phyloP scores from a whole-genome alignment of 2,113 vertebrate species.

The Eira barbara region DNA sequence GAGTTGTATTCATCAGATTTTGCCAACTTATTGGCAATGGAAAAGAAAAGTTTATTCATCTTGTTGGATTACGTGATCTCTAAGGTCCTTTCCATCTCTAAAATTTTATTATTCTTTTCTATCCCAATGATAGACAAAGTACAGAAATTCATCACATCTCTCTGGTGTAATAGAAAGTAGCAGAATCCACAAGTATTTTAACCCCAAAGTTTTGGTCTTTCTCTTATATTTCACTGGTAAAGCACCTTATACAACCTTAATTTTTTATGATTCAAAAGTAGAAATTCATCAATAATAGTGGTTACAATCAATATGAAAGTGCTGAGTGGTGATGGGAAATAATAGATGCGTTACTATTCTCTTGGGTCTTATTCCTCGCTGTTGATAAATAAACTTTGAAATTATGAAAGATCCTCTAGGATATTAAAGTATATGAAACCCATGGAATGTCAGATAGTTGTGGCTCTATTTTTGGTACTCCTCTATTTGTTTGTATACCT shows the following conservation, averaged over 20 bases:
- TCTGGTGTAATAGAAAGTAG: background rate
- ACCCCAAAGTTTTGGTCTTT: constrained; percentile 15
- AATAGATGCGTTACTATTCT: background rate
- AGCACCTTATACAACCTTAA: background rate
- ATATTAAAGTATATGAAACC: background rate
- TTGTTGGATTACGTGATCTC: constrained; percentile 74
- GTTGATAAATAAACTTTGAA: background rate
- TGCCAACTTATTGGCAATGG: constrained; percentile 65
- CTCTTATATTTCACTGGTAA: constrained; percentile 31
- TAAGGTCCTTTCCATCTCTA: constrained; percentile 71
- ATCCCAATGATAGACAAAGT: constrained; percentile 52
- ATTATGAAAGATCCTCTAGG: background rate
- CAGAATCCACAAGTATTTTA: constrained; percentile 53
- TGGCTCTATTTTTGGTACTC: background rate
- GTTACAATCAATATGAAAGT: background rate
- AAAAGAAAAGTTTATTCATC: constrained; percentile 76
- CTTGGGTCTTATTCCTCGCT: background rate
- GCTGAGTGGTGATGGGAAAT: background rate
- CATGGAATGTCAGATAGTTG: background rate
- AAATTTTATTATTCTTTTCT: constrained; percentile 71
- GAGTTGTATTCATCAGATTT: constrained; percentile 62
- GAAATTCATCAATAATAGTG: background rate
- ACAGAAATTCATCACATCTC: constrained; percentile 70
- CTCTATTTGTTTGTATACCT: background rate
- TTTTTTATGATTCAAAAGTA: constrained; percentile 5